Percentiles rank a stretch among this genome's conserved stretches.
Conservation (phyloP, 1,140 invertebrate species). For the Chlorops oryzae region DNA sequence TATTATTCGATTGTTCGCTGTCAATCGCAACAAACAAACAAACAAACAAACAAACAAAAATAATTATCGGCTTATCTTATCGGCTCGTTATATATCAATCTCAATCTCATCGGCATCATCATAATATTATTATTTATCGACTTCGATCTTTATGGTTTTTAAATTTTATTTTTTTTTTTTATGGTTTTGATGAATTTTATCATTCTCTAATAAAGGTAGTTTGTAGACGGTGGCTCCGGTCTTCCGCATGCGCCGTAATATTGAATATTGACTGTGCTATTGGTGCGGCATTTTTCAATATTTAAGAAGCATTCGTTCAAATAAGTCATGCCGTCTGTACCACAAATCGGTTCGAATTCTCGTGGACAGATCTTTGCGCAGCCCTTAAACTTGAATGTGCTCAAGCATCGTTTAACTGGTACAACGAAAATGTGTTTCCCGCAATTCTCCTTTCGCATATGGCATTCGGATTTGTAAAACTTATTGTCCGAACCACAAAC, state of each 20-base stretch:
- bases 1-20: no score
- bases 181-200: background rate
- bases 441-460: constrained; percentile 87
- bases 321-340: constrained; percentile 82
- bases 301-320: constrained; percentile 88
- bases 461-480: constrained; percentile 87
- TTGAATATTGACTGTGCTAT: constrained; percentile 45
- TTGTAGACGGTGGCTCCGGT: constrained; percentile 42
- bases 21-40: no score
- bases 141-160: no score
- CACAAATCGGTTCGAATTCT: constrained; percentile 84
- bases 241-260: constrained; percentile 45
- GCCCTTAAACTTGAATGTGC: constrained; percentile 75
- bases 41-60: no score
- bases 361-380: constrained; percentile 79
- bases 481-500: constrained; percentile 89
- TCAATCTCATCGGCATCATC: no score
- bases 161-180: background rate
- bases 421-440: constrained; percentile 85
- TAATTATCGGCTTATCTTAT: no score
- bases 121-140: no score
- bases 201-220: constrained; percentile 36
- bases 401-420: constrained; percentile 73
- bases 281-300: constrained; percentile 80
- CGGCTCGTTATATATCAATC: no score